Base-by-base conservation (phyloP, 1,140 invertebrate genomes). In the Oppia nitens region DNA sequence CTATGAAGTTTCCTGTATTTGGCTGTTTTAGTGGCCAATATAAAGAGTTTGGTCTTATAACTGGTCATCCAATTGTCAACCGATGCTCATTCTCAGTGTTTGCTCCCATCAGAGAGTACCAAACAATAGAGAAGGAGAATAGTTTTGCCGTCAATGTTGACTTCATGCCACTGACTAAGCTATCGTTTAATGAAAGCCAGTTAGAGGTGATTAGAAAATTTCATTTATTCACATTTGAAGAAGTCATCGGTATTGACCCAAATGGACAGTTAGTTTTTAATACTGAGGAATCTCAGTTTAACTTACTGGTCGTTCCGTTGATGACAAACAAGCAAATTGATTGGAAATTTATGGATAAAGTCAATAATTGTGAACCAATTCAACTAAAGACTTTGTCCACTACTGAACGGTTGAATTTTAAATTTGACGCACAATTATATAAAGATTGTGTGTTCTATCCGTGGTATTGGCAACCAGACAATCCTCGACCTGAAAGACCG, bases 391-490 rank as follows among this genome's bases (percentile, higher is more conserved):
- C 6, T 6, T 9, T 40, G 1, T 68, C 70, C 1, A 81, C 85
- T 60, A 77, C 80, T 62, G 75, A 80, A 26, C 73, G 85, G 11
- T 73, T 75, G 63, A 69, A 76, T 47, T 90, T 88, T 68, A 68
- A 72, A 21, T 98, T 98, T 70, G 78, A 85, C 62, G 70, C 81
- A 6, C 78, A 83, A 21, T 79, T 82, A 53, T 92, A 89, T 69
- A 76, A 80, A 59, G 94, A 99, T 76, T 90, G 93, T 4, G 94
- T 99, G 9, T 92, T 99, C 1, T 97, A 94, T 81, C 95, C 95
- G 0, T 97, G 92, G 84, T 99, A 98, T 70, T 78, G 95, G 65
- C 94, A 95, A 71, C 93, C 98, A 72, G 89, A 95, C 69, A 91
- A 92, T 0, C 88, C 91, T 73, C 94, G 94, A 71, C 93, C 98